Base-by-base conservation (phyloP, 2,797 vertebrate genomes). In the Amblyraja radiata region DNA sequence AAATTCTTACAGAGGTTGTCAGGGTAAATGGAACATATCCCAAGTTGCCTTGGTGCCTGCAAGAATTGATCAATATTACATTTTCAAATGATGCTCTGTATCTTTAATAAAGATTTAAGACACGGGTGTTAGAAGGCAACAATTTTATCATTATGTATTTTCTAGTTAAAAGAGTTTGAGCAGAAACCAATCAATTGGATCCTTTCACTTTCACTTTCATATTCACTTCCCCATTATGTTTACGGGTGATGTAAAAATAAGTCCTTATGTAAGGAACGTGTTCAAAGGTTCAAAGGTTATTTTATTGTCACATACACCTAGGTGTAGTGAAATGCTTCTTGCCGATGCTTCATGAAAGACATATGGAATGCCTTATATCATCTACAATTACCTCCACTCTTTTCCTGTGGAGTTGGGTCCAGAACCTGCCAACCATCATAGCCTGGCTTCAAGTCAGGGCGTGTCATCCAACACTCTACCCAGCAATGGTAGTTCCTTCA, bases 401-500 rank as follows among this genome's bases (percentile, higher is more conserved):
- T 93, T 93, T 97, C 96, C 94, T 96, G 96, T 23, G 95, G 96
- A 0, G 95, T 96, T 79, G 95, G 39, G 93, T 96, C 96, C 0
- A 96, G 93, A 1, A 95, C 95, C 93, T 96, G 96, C 96, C 96
- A 96, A 61, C 96, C 96, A 0, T 94, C 91, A 78, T 95, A 94
- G 0, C 95, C 96, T 0, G 76, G 0, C 0, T 96, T 95, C 23
- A 96, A 79, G 39, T 96, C 96, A 0, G 0, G 13, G 58, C 95
- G 93, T 94, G 94, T 95, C 96, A 96, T 96, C 96, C 96, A 96
- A 28, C 73, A 95, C 0, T 96, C 96, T 0, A 95, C 95, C 96
- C 96, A 96, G 73, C 96, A 94, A 0, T 97, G 96, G 94, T 96
- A 96, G 93, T 96, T 96, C 96, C 96, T 96, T 93, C 39, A 46